Conservation (phyloP, 1,140 invertebrate species). For the Hermetia illucens region DNA sequence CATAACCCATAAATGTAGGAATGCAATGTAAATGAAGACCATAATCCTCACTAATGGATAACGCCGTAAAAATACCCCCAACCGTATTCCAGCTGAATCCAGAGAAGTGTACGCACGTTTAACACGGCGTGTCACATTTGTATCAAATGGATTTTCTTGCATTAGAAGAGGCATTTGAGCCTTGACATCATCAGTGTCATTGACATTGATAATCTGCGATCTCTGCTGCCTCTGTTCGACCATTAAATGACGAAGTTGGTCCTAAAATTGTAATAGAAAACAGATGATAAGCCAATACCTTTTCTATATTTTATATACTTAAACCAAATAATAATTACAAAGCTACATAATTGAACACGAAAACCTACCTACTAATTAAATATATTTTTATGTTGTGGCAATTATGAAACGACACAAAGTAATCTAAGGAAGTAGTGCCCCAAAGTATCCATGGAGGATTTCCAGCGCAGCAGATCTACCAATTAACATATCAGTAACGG, state of each 20-base stretch:
- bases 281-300: neutral
- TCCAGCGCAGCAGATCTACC: too few relatives aligned
- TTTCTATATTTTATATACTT: neutral
- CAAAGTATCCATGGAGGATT: too few relatives aligned
- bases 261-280: too few relatives aligned
- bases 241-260: conserved; percentile 16
- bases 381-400: too few relatives aligned
- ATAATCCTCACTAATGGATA: conserved; percentile 69
- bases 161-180: conserved; percentile 55
- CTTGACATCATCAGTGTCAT: conserved; percentile 47
- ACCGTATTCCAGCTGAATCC: conserved; percentile 49
- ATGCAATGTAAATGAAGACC: conserved; percentile 48
- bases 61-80: conserved; percentile 63
- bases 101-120: conserved; percentile 65
- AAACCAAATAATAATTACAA: too few relatives aligned
- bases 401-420: too few relatives aligned
- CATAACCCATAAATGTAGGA: conserved; percentile 27
- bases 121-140: conserved; percentile 57
- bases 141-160: conserved; percentile 63
- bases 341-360: too few relatives aligned
- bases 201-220: conserved; percentile 36
- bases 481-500: too few relatives aligned
- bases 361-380: too few relatives aligned
- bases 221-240: conserved; percentile 13
- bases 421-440: too few relatives aligned